Evolutionary conservation across 35 echinoderm and acorn worm genomes (phyloP), one percentile per base, ranked within the genome.

Genomic region (Ptychodera flava): DNA sequence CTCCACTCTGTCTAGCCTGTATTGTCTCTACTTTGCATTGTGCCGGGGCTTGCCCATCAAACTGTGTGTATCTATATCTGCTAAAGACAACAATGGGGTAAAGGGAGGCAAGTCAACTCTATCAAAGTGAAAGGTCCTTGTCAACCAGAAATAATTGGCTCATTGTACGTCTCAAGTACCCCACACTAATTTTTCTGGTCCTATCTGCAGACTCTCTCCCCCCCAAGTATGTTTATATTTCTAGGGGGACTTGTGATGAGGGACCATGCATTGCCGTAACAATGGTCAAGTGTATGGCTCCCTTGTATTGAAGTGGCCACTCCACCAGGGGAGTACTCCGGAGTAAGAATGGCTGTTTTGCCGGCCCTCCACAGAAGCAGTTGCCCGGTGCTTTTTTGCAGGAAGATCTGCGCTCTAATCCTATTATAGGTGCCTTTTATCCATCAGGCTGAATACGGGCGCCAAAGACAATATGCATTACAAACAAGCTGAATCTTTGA

Each of bases 61-160:
- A 22, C 45, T 22, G 22, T 64, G n/a, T n/a, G 45, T 64, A 64
- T 64, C 45, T 64, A 64, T 64, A 64, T 64, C 45, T 22, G 45
- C 45, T 64, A 64, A 64, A 64, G 45, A 64, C 45, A 64, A 64
- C 45, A 64, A 64, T 64, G 22, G 6, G 22, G 22, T 22, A 6
- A 64, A 22, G 22, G 45, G 45, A 64, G 45, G 45, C n/a, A 64
- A 64, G 45, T 64, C 6, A 64, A 64, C 45, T 64, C 45, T 22
- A 64, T 64, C 45, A 6, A 64, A 12, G 45, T 64, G 45, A 64
- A 64, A 12, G 45, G 6, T 64, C 6, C 6, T 22, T 22, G 45
- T 64, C 45, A 64, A 64, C 45, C 45, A 64, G 45, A 64, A 64
- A 64, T 64, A 64, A 64, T 64, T 64, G 45, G 45, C 45, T 64